Base-by-base conservation (phyloP, 2,888 invertebrate species). In the Electrophaes corylata region DNA sequence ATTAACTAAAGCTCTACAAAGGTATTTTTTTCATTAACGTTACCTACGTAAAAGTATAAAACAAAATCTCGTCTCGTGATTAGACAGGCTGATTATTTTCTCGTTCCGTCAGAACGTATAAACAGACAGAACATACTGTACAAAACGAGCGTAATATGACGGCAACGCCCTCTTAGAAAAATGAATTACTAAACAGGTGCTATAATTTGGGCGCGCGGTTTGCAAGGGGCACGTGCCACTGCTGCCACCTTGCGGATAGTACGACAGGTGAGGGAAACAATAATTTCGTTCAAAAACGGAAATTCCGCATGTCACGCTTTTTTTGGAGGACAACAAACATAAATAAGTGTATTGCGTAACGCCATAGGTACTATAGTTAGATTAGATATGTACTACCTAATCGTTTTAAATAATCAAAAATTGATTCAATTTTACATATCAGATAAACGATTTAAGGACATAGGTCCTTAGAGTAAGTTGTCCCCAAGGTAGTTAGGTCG, bases 181-280 rank as follows among this genome's bases (percentile, higher is more conserved):
- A 4, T 11, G n/a, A 31, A 39, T 12, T 35, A 52, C 11, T 45
- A 47, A 51, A 67, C 67, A 67, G 66, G 69, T 67, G 67, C 40
- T 45, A 64, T 67, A 66, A 66, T 71, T 67, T 66, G 65, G 72
- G 70, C 50, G 69, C 49, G 73, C 65, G 65, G 69, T 60, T 64
- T 55, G 61, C 63, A 60, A 60, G 66, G 60, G 66, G 71, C 75
- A 73, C 73, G 73, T 72, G 81, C 76, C 73, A 29, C 12, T 51
- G 48, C 53, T 47, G 69, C 76, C 78, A 79, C 78, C 77, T 77
- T 79, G 77, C 76, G 66, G 61, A 57, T 50, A 50, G 52, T 47
- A 69, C 69, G 84, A 84, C 87, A 87, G 86, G 85, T 87, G 87
- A 80, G 67, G 68, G 62, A 62, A 52, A 65, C 56, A 51, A 58